phyloP scores from a whole-genome alignment of 2,888 invertebrate species.

The Andrena hattorfiana region DNA sequence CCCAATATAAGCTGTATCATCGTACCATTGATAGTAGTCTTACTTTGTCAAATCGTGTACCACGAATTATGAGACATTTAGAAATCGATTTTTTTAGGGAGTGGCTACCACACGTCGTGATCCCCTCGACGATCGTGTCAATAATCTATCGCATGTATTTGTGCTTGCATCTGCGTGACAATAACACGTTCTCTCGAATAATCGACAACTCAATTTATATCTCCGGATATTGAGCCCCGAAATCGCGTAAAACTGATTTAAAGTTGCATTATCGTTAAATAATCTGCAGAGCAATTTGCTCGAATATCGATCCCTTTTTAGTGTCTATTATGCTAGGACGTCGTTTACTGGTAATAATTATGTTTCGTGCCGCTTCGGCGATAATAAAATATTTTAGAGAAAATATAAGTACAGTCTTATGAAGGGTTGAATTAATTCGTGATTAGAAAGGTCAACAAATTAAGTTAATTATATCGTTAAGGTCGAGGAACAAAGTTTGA shows the following conservation, averaged over 20 bases:
- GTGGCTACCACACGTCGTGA: background rate
- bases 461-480: too few species aligned
- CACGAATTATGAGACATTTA: constrained; percentile 8
- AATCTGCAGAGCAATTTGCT: constrained; percentile 46
- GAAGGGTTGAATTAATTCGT: background rate
- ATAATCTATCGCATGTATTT: background rate
- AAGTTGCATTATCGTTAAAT: constrained; percentile 62
- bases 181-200: constrained; percentile 26
- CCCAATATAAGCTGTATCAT: background rate
- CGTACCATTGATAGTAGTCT: background rate
- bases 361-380: background rate
- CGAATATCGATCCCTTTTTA: constrained; percentile 22
- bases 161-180: background rate
- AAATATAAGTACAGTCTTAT: background rate
- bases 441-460: too few species aligned
- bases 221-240: constrained; percentile 35
- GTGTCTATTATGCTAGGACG: background rate
- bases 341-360: constrained; percentile 22
- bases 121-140: background rate
- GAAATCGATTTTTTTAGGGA: constrained; percentile 16
- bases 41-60: background rate
- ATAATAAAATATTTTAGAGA: background rate
- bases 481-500: too few species aligned
- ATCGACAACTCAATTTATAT: constrained; percentile 46
- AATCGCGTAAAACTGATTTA: constrained; percentile 58